Evolutionary conservation across 92 coral and sea anemone genomes (phyloP), one percentile per base, ranked within the genome.

Genomic region (Porites cylindrica): DNA sequence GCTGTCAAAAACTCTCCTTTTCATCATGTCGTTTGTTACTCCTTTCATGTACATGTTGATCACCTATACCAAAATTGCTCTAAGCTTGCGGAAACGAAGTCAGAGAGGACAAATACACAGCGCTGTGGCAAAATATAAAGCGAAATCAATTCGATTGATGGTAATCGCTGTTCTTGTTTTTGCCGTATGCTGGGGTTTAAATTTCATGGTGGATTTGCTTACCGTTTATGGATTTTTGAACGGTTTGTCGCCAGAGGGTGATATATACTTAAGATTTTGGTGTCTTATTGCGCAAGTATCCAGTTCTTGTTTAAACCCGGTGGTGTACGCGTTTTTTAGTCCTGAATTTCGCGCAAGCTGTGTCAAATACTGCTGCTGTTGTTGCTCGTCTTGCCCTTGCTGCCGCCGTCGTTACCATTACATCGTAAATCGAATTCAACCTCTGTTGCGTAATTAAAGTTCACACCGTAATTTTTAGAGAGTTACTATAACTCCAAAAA

Each of bases 111-210:
- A 19, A 79, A 89, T 89, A 21, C 82, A 85, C 79, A 82, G 91
- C 14, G 80, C 79, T 7, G 75, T 92, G 8, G 93, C 87, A 6
- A 81, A 65, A 24, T 66, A 89, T 12, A 89, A 89, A 59, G 60
- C 69, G 6, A 92, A 77, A 65, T 83, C 92, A 2, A 69, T 90
- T 11, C 83, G 92, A 2, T 90, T 92, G 82, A 71, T 92, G 73
- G 86, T 86, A 14, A 32, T 82, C 10, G 85, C 87, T 11, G 86
- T 89, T 29, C 32, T 82, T 14, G 91, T 68, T 0, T 92, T 90
- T 54, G 86, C 83, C 20, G 6, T 89, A 2, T 82, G 93, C 17
- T 92, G 91, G 90, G 91, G 93, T 2, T 87, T 90, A 0, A 61
- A 16, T 4, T 70, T 91, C 24, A 8, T 50, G 10, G 7, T 82